Conservation (phyloP, 2,797 vertebrate species). For the Tokudaia tokunoshimensis region DNA sequence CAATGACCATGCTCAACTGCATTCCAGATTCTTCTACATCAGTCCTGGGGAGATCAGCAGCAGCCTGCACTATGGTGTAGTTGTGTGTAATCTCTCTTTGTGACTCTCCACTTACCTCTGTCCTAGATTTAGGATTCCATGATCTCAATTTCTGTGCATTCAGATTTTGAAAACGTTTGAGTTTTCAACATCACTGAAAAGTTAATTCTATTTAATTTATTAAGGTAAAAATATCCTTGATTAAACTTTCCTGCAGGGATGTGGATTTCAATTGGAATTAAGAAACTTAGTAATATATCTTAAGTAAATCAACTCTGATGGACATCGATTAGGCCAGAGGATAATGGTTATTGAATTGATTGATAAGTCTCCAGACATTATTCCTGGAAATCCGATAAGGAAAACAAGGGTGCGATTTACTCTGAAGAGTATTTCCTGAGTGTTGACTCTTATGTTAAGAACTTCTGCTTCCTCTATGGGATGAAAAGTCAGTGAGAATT, state of each 20-base stretch:
- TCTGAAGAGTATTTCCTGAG: not conserved
- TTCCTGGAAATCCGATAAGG: not conserved
- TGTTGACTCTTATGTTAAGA: not conserved
- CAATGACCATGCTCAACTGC: not conserved
- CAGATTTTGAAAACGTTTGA: not conserved
- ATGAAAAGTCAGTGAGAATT: not conserved
- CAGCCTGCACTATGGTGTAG: fast-evolving
- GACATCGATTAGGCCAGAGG: not conserved
- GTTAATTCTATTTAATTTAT: not conserved
- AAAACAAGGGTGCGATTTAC: not conserved
- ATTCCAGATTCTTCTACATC: fast-evolving
- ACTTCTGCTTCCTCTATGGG: not conserved
- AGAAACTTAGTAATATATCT: not conserved
- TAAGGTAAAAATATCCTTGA: not conserved
- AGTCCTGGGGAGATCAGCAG: not conserved
- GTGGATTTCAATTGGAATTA: not conserved
- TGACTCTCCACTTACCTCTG: not conserved
- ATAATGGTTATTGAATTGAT: not conserved
- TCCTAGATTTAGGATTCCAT: not conserved
- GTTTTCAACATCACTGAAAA: not conserved
- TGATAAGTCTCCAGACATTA: not conserved
- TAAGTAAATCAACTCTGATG: not conserved
- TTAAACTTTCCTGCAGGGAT: not conserved
- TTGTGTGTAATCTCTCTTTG: not conserved
- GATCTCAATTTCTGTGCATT: not conserved